These are phyloP conservation scores for Torymus aiolomorphi DNA, from an alignment of 2,888 invertebrate species.

Conservation along the genomic window DNA sequence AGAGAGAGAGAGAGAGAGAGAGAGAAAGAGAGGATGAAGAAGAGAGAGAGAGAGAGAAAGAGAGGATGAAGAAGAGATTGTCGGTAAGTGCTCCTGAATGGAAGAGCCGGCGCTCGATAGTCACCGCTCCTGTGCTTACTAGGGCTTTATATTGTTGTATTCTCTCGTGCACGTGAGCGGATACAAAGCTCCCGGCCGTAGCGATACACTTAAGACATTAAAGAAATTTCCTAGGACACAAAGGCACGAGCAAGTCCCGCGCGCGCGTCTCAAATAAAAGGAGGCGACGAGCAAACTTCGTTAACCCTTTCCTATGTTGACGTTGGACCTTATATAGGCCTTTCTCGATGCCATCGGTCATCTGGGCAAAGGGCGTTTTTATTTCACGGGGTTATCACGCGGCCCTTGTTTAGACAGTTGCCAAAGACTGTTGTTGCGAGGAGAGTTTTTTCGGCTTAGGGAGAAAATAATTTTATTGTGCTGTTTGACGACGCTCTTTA, in stretches of 20 bases:
- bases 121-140: neutral
- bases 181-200: slow-evolving; percentile 18
- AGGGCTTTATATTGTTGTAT: slow-evolving; percentile 26
- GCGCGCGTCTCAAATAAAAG: slow-evolving; percentile 2
- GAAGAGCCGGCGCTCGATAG: neutral
- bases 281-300: slow-evolving; percentile 8
- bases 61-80: slow-evolving; percentile 9
- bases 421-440: neutral
- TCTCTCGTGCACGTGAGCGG: neutral
- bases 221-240: slow-evolving; percentile 25
- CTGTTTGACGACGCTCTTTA: no score
- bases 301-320: slow-evolving; percentile 44
- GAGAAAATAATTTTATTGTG: neutral
- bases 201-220: slow-evolving; percentile 15
- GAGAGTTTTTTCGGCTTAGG: neutral
- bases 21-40: neutral
- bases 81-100: slow-evolving; percentile 15
- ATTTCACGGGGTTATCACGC: slow-evolving; percentile 15
- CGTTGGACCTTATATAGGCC: slow-evolving; percentile 16
- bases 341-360: neutral
- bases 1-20: no score
- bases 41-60: neutral
- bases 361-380: slow-evolving; percentile 9
- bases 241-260: neutral
- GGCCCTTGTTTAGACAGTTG: slow-evolving; percentile 51